These are phyloP conservation scores for Takifugu bimaculatus DNA, from an alignment of 2,113 vertebrate species.

Conservation along the genomic window DNA sequence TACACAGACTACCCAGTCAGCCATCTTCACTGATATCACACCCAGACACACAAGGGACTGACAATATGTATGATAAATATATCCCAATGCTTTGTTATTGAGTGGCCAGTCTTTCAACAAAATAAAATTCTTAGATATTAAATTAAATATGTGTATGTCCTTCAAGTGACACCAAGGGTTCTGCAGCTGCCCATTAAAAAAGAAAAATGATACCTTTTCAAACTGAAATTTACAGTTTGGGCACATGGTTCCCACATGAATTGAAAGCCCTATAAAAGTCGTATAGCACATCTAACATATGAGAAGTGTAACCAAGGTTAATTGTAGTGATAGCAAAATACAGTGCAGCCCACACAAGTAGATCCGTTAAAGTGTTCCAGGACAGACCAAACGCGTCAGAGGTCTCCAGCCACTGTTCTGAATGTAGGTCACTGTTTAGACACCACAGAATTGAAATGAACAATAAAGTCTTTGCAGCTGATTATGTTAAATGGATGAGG, in stretches of 20 bases:
- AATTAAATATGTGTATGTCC: too few species aligned
- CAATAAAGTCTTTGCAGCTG: constrained; percentile 69
- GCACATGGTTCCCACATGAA: constrained; percentile 34
- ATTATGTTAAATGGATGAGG: constrained; percentile 54
- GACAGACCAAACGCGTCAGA: constrained; percentile 46
- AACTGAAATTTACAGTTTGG: constrained; percentile 20
- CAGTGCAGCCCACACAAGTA: constrained; percentile 21
- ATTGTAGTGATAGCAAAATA: constrained; percentile 31
- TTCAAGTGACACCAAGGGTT: too few species aligned
- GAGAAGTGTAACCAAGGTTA: constrained; percentile 48
- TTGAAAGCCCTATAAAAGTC: constrained; percentile 14
- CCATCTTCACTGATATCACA: constrained; percentile 13
- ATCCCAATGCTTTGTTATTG: too few species aligned
- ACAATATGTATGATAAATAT: too few species aligned
- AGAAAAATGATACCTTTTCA: constrained; percentile 24
- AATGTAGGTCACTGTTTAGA: constrained; percentile 77
- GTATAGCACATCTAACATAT: constrained; percentile 35
- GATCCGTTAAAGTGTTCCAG: constrained; percentile 38
- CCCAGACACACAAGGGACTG: neutral
- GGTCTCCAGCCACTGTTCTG: constrained; percentile 38
- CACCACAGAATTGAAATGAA: constrained; percentile 57
- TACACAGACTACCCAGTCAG: constrained; percentile 36
- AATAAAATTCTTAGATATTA: too few species aligned
- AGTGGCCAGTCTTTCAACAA: too few species aligned
- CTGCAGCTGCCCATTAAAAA: constrained; percentile 1